These are phyloP conservation scores for Volucella bombylans DNA, from an alignment of 2,888 invertebrate genomes.

Conservation along the genomic window DNA sequence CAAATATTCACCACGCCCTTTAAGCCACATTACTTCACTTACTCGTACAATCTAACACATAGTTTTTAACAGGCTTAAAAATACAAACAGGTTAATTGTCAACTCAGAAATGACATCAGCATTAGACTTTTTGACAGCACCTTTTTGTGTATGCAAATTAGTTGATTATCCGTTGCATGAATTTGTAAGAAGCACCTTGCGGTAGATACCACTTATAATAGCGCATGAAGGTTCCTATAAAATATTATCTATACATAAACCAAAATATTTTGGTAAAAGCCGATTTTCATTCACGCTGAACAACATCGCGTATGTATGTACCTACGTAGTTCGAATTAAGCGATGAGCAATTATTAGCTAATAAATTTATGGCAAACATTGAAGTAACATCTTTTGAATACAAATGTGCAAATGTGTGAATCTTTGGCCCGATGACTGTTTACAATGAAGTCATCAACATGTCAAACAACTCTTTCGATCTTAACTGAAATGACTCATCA, in stretches of 20 bases:
- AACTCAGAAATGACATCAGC: slow-evolving; percentile 14
- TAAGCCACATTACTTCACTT: too few relatives aligned
- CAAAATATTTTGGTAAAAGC: slow-evolving; percentile 5
- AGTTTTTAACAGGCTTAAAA: too few relatives aligned
- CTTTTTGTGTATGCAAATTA: slow-evolving; percentile 47
- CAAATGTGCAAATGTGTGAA: slow-evolving; percentile 50
- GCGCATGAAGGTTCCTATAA: slow-evolving; percentile 56
- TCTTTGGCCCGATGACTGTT: slow-evolving; percentile 11
- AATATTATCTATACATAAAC: slow-evolving; percentile 6
- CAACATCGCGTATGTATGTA: not conserved
- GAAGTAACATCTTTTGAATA: slow-evolving; percentile 54
- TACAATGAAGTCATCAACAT: slow-evolving; percentile 56
- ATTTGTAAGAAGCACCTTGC: slow-evolving; percentile 37
- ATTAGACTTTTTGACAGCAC: not conserved
- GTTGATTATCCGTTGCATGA: slow-evolving; percentile 50
- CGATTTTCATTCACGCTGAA: not conserved
- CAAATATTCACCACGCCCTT: too few relatives aligned
- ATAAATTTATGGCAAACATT: slow-evolving; percentile 47
- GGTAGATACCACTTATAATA: not conserved
- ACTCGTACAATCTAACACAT: too few relatives aligned
- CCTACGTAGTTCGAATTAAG: not conserved
- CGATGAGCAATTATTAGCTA: slow-evolving; percentile 47
- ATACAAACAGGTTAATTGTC: too few relatives aligned
- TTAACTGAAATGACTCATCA: slow-evolving; percentile 10
- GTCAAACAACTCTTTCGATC: slow-evolving; percentile 40